A percentile compares a stretch with the other conserved stretches of the same genome.
Conservation (phyloP, 2,113 vertebrate species). For the Sigmodon hispidus region DNA sequence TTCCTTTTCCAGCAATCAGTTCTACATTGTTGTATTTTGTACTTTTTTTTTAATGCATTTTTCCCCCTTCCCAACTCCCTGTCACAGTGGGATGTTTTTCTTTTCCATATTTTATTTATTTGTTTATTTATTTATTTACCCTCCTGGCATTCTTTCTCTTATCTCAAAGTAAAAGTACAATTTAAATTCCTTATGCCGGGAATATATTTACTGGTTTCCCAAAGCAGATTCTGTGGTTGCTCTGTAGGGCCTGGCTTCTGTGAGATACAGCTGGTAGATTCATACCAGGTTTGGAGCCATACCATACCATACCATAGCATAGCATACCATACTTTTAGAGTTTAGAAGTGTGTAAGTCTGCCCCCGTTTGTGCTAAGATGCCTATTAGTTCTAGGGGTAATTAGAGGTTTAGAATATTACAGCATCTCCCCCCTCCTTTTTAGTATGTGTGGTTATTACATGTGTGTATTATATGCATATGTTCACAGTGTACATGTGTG, state of each 20-base stretch:
- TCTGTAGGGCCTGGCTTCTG: neutral
- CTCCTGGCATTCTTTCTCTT: neutral
- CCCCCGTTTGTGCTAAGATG: neutral
- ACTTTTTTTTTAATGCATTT: neutral
- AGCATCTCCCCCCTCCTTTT: neutral
- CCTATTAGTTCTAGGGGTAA: neutral
- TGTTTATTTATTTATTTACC: neutral
- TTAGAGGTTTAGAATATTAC: slow-evolving; percentile 8
- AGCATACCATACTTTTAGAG: neutral
- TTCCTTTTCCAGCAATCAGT: neutral
- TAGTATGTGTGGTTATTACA: neutral
- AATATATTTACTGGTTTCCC: neutral
- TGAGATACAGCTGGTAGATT: neutral
- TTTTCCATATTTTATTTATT: neutral
- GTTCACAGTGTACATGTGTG: neutral
- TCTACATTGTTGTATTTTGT: neutral
- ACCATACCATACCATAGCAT: no score
- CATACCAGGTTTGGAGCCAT: neutral
- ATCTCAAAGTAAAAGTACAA: slow-evolving; percentile 10
- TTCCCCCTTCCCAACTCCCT: neutral
- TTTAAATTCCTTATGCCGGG: neutral
- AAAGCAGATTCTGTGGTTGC: neutral
- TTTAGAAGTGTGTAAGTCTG: neutral
- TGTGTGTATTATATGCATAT: neutral
- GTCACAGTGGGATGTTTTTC: neutral